Conservation (phyloP, 2,888 invertebrate genomes). For the Acronicta aceris region DNA sequence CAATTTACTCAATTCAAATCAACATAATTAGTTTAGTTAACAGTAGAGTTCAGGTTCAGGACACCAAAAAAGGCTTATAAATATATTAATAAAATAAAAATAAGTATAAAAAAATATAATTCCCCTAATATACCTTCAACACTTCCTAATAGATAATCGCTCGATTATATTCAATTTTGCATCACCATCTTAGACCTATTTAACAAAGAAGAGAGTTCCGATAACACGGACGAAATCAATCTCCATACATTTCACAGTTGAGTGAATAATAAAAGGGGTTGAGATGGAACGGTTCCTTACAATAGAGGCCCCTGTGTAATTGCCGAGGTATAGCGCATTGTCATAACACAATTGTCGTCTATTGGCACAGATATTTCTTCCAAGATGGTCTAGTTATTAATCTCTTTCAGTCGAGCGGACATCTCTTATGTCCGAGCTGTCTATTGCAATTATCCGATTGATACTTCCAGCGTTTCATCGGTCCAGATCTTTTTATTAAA, state of each 20-base stretch:
- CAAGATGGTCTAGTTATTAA: slow-evolving; percentile 49
- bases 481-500: slow-evolving; percentile 38
- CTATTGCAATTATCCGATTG: slow-evolving; percentile 35
- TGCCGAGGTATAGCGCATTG: slow-evolving; percentile 73
- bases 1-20: too few species aligned
- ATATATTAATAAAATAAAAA: too few species aligned
- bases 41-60: too few species aligned
- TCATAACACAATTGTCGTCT: slow-evolving; percentile 73
- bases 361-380: slow-evolving; percentile 63
- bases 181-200: slow-evolving; percentile 25
- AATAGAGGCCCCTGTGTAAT: slow-evolving; percentile 73
- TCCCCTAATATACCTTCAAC: too few species aligned
- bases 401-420: slow-evolving; percentile 44
- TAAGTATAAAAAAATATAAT: too few species aligned
- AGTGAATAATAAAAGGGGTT: slow-evolving; percentile 65
- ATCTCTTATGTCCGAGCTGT: slow-evolving; percentile 37
- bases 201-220: slow-evolving; percentile 58
- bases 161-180: slow-evolving; percentile 21
- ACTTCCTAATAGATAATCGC: too few species aligned
- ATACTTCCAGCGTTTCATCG: slow-evolving; percentile 35
- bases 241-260: slow-evolving; percentile 72
- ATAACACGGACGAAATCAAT: slow-evolving; percentile 70
- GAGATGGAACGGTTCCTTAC: slow-evolving; percentile 65
- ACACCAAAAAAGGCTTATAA: too few species aligned
- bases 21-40: too few species aligned